Evolutionary conservation across 1,140 invertebrate species (phyloP), one percentile per base, ranked within the genome.

Genomic region (Caenorhabditis brenneri): DNA sequence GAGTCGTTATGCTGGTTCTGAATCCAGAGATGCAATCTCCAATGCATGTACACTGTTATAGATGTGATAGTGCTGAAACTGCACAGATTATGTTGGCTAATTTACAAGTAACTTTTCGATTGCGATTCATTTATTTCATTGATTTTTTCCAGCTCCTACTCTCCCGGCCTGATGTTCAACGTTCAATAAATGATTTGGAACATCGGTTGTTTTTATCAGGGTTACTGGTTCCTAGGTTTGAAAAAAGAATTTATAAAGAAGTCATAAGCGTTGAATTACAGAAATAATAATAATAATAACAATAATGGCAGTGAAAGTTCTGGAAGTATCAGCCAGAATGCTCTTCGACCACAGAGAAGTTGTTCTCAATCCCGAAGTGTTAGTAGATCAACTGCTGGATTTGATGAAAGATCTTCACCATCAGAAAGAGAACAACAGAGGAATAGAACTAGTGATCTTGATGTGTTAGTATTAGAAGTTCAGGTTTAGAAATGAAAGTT

Each of bases 41-140:
- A 1, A 93, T 96, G 5, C 96, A 98, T 91, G 95, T 97, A 1
- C 96, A 98, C 90, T 96, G 95, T 39, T 98, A 98, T 92, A 94
- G 93, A 39, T 83, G 96, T 91, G 96, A 98, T 91, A 96, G 95
- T 16, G 94, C 96, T 24, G 94, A 96, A 88, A 98, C 96, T 7
- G 96, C 97, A 0, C 93, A 94, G 80, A 93, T 96, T 84, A 93
- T 98, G 81, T 94, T 94, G 82, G 93, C 93, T 2, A 96, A 97
- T 89, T 91, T 98, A 60, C 94, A 95, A 89, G 93, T 94, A 42
- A 22, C 12, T n/a, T 39, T 82, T n/a, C n/a, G n/a, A n/a, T n/a
- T n/a, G n/a, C 16, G 19, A 27, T 6, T 33, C n/a, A 22, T 9
- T n/a, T 9, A 39, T 42, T 48, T 24, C n/a, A 24, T 3, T 79